Conservation (phyloP, 2,888 invertebrate species). For the Eumacrocentrus americanus region DNA sequence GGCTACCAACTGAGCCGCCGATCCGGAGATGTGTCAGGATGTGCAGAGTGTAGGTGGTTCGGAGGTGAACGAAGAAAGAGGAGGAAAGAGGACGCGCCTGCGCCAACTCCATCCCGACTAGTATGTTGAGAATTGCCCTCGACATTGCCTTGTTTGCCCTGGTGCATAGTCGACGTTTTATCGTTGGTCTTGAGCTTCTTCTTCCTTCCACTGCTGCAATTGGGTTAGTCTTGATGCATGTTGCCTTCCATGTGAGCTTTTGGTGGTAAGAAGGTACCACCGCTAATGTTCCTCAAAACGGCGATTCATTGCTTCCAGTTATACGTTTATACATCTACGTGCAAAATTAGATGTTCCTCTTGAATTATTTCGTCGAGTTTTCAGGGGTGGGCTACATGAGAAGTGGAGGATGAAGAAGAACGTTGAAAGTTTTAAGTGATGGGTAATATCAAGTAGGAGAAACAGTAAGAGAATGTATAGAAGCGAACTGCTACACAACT, state of each 20-base stretch:
- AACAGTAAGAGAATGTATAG: background rate
- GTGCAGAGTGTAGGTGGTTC: conserved; percentile 16
- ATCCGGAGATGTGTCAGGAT: conserved; percentile 27
- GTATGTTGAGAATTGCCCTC: conserved; percentile 10
- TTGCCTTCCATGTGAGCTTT: background rate
- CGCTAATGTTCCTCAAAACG: background rate
- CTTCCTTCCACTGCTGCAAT: background rate
- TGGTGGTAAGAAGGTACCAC: background rate
- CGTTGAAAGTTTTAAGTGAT: conserved; percentile 4
- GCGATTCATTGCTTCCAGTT: background rate
- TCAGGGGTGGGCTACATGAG: background rate
- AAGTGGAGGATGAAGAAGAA: background rate
- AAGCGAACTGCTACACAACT: conserved; percentile 5
- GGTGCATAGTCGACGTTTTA: background rate
- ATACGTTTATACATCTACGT: conserved; percentile 1
- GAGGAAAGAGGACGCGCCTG: conserved; percentile 18
- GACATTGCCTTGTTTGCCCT: conserved; percentile 17
- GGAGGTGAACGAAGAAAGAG: conserved; percentile 16
- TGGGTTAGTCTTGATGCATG: conserved; percentile 12
- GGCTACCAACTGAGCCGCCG: conserved; percentile 28
- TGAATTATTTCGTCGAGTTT: conserved; percentile 1
- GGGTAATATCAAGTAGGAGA: background rate
- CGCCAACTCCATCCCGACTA: conserved; percentile 7
- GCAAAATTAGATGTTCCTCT: background rate
- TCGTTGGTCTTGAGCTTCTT: conserved; percentile 1